phyloP scores from a whole-genome alignment of 2,888 invertebrate genomes.

The Agrotis clavis region DNA sequence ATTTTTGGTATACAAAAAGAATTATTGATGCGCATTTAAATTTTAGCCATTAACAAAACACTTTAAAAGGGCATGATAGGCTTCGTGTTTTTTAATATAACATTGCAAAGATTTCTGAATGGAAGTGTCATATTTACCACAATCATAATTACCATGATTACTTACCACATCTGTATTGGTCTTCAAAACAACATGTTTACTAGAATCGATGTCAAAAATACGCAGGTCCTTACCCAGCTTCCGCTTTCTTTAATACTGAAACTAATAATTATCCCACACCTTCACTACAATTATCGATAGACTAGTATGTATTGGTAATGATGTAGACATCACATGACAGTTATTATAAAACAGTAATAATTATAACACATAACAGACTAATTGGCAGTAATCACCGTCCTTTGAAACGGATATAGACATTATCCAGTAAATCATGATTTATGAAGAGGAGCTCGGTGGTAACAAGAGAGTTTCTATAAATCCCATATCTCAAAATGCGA shows the following conservation, averaged over 20 bases:
- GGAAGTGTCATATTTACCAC: background rate
- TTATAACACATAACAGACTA: background rate
- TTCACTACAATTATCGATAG: background rate
- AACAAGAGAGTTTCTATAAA: background rate
- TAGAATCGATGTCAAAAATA: too few relatives aligned
- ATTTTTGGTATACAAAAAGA: too few relatives aligned
- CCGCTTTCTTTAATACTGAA: background rate
- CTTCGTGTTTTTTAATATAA: too few relatives aligned
- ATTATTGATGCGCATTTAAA: too few relatives aligned
- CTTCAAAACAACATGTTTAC: too few relatives aligned
- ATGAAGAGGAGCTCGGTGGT: background rate
- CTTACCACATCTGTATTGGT: too few relatives aligned
- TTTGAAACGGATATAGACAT: slow-evolving; percentile 13
- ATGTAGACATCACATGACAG: slow-evolving; percentile 31
- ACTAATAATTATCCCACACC: background rate
- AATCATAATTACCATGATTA: background rate
- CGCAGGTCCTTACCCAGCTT: too few relatives aligned
- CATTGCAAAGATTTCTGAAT: background rate
- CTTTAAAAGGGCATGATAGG: too few relatives aligned
- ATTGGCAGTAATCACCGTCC: slow-evolving; percentile 16
- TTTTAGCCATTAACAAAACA: too few relatives aligned
- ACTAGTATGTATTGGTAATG: background rate
- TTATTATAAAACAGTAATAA: slow-evolving; percentile 15
- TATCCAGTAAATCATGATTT: slow-evolving; percentile 12
- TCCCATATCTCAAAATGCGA: slow-evolving; percentile 31